Conservation (phyloP, 2,888 invertebrate species). For the Caenorhabditis doughertyi region DNA sequence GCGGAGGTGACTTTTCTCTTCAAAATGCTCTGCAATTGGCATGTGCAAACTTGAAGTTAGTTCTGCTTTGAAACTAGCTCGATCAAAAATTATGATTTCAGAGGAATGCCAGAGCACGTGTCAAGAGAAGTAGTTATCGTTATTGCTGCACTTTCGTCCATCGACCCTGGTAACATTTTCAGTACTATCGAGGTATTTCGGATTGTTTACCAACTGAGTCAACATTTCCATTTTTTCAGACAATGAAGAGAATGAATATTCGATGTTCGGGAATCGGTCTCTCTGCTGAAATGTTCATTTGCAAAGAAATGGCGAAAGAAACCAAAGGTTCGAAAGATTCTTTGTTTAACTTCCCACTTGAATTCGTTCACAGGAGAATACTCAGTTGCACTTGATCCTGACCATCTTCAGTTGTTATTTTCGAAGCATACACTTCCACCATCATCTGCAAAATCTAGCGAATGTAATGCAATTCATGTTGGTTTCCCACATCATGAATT, state of each 20-base stretch:
- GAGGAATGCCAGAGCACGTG: conserved; percentile 93
- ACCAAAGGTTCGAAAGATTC: conserved; percentile 87
- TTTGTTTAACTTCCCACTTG: neutral
- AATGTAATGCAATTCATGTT: conserved; percentile 76
- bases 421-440: conserved; percentile 84
- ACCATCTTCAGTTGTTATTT: conserved; percentile 86
- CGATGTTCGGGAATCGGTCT: conserved; percentile 95
- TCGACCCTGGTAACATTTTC: conserved; percentile 95
- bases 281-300: conserved; percentile 95
- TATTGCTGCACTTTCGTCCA: conserved; percentile 95
- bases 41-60: conserved; percentile 88
- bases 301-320: conserved; percentile 90
- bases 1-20: conserved; percentile 94
- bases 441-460: conserved; percentile 65
- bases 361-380: conserved; percentile 84
- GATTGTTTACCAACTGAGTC: neutral
- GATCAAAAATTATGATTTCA: conserved; percentile 64
- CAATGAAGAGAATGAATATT: conserved; percentile 88
- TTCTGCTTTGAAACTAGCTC: conserved; percentile 25
- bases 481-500: conserved; percentile 79
- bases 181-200: conserved; percentile 90
- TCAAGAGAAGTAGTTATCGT: conserved; percentile 94
- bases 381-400: conserved; percentile 91
- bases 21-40: conserved; percentile 96
- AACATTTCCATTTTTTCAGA: conserved; percentile 55